A percentile compares a stretch with the other conserved stretches of the same genome.
phyloP scores from a whole-genome alignment of 2,797 vertebrate genomes.

The Carcharodon carcharias region DNA sequence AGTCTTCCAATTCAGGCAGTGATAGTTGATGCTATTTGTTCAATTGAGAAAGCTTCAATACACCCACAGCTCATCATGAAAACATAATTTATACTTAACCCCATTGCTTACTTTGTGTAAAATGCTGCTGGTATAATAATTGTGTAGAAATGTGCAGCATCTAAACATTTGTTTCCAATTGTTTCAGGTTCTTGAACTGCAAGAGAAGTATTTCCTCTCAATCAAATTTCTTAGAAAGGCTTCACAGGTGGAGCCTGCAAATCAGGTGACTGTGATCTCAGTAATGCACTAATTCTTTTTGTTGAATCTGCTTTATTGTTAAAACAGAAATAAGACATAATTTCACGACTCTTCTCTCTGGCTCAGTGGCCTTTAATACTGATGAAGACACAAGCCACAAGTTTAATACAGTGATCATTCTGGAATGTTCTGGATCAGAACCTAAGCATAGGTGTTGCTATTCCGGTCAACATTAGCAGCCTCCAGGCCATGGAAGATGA shows the following conservation, averaged over 20 bases:
- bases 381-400: no score
- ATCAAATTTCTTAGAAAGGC: slow-evolving; percentile 35
- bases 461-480: no score
- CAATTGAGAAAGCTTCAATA: not conserved
- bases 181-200: slow-evolving; percentile 28
- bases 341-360: no score
- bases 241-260: slow-evolving; percentile 29
- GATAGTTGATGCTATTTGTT: not conserved
- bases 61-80: not conserved
- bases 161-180: not conserved
- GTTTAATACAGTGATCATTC: no score
- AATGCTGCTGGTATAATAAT: not conserved
- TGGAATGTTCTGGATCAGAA: no score
- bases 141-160: not conserved
- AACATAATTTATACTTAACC: not conserved
- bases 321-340: no score
- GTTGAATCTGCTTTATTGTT: no score
- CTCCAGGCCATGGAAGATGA: no score
- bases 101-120: not conserved
- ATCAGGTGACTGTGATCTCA: not conserved
- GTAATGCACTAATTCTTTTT: no score
- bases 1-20: not conserved
- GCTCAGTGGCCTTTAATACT: no score
- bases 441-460: no score
- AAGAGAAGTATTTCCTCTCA: slow-evolving; percentile 33